Percentiles rank a stretch among this genome's conserved stretches.
These are phyloP conservation scores for Sminthurinus aureus DNA, from an alignment of 2,888 invertebrate species.

Conservation along the genomic window DNA sequence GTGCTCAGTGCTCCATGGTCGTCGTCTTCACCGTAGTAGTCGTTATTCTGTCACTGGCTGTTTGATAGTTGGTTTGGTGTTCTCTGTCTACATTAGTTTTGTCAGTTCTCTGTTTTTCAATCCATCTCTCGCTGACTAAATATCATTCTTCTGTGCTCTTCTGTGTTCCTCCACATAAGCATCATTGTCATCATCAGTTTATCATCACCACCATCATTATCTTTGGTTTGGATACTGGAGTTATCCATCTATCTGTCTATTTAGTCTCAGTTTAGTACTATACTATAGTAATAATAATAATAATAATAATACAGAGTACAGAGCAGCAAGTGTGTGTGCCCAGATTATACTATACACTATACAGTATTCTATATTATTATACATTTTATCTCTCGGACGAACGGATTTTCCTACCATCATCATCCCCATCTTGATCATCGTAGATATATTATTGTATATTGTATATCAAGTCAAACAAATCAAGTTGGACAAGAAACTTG, in stretches of 20 bases:
- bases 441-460: too few relatives aligned
- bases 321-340: too few relatives aligned
- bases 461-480: neutral
- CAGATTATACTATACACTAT: too few relatives aligned
- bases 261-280: neutral
- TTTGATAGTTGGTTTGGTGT: neutral
- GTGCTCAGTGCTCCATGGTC: slow-evolving; percentile 13
- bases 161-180: neutral
- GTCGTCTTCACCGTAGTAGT: slow-evolving; percentile 12
- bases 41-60: slow-evolving; percentile 43
- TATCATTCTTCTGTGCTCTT: too few relatives aligned
- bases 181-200: neutral
- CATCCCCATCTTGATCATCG: too few relatives aligned
- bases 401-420: too few relatives aligned
- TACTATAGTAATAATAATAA: too few relatives aligned
- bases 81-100: slow-evolving; percentile 8
- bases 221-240: too few relatives aligned
- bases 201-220: neutral
- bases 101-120: slow-evolving; percentile 34
- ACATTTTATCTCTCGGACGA: neutral
- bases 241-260: neutral
- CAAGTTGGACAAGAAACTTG: neutral
- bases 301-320: too few relatives aligned
- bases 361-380: too few relatives aligned
- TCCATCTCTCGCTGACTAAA: neutral